These are phyloP conservation scores for Eremobia ochroleuca DNA, from an alignment of 2,888 invertebrate species.

Conservation along the genomic window DNA sequence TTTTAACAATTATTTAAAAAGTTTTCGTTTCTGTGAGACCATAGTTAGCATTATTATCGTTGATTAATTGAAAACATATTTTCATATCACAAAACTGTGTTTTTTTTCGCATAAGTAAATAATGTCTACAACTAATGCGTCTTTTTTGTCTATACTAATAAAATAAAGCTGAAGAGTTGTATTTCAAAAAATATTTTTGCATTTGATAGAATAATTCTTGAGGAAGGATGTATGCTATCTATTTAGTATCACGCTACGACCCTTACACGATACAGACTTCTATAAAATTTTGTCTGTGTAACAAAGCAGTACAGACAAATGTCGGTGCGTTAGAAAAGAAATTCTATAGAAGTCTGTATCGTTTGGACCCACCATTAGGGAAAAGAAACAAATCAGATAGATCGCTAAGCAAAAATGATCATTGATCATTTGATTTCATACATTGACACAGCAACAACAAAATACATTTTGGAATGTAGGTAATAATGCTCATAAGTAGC, in stretches of 20 bases:
- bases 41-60: neutral
- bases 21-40: neutral
- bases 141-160: neutral
- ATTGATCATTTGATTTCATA: neutral
- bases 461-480: neutral
- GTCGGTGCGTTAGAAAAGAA: too few relatives aligned
- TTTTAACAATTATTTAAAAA: neutral
- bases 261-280: too few relatives aligned
- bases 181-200: neutral
- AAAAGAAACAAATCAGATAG: neutral
- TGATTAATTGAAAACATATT: neutral
- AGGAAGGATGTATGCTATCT: neutral
- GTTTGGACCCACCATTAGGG: too few relatives aligned
- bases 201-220: neutral
- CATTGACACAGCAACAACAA: neutral
- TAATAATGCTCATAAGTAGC: neutral
- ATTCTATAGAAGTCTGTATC: too few relatives aligned
- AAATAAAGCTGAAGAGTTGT: neutral
- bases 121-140: neutral
- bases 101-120: neutral
- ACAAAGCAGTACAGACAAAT: too few relatives aligned
- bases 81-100: neutral
- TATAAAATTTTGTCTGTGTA: too few relatives aligned
- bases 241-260: neutral
- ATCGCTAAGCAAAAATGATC: neutral